A percentile compares a stretch with the other conserved stretches of the same genome.
phyloP scores from a whole-genome alignment of 2,888 invertebrate genomes.

The Deladenus siricidicola region DNA sequence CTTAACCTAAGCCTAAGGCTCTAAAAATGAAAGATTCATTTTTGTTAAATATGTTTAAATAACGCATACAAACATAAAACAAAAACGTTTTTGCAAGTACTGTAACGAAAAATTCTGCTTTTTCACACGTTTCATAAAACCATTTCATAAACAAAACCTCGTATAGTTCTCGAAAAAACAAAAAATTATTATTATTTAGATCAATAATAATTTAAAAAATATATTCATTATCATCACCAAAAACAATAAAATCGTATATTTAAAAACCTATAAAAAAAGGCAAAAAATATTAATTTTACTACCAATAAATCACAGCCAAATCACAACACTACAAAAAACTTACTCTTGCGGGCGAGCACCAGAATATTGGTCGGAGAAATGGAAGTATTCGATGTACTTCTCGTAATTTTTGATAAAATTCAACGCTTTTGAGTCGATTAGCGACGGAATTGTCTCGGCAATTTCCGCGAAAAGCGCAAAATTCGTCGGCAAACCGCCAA shows the following conservation, averaged over 20 bases:
- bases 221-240: too few species aligned
- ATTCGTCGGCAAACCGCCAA: constrained; percentile 66
- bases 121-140: too few species aligned
- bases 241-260: constrained; percentile 9
- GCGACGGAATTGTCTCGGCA: constrained; percentile 72
- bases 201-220: background rate
- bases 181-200: background rate
- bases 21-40: too few species aligned
- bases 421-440: constrained; percentile 69
- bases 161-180: background rate
- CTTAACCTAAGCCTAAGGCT: too few species aligned
- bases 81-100: too few species aligned
- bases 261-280: background rate
- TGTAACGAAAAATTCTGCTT: too few species aligned
- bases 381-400: constrained; percentile 81
- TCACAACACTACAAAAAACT: too few species aligned
- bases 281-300: background rate
- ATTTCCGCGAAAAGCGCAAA: constrained; percentile 74
- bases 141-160: background rate
- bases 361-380: constrained; percentile 87
- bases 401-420: constrained; percentile 64
- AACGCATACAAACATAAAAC: too few species aligned
- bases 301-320: background rate
- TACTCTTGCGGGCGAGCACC: constrained; percentile 82
- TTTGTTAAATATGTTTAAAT: too few species aligned